A percentile compares a stretch with the other conserved stretches of the same genome.
Evolutionary conservation across 1,140 invertebrate genomes (phyloP).

Genomic region (Diachasma alloeum): DNA sequence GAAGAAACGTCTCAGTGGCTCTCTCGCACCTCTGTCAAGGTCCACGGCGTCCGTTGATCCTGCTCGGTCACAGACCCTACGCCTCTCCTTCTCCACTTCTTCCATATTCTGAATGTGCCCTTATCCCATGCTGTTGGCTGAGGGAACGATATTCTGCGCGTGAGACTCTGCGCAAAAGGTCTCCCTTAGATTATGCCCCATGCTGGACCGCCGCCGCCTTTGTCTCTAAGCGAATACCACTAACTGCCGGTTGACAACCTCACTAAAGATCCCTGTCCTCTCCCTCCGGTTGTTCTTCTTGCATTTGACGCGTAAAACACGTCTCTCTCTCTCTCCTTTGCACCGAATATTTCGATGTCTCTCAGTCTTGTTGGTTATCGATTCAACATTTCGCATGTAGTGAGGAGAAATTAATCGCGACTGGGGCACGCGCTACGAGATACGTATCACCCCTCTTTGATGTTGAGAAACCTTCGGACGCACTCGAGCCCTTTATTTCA

Average conservation of each 20-base stretch:
- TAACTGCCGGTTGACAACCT: neutral
- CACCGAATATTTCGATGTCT: too few species aligned
- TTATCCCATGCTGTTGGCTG: slow-evolving; percentile 6
- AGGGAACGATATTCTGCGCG: neutral
- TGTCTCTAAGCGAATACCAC: slow-evolving; percentile 3
- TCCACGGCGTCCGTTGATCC: slow-evolving; percentile 62
- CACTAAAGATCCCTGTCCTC: neutral
- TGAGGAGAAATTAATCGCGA: too few species aligned
- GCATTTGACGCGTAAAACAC: too few species aligned
- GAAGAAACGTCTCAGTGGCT: slow-evolving; percentile 8
- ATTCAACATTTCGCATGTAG: too few species aligned
- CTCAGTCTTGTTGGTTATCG: too few species aligned
- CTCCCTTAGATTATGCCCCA: neutral
- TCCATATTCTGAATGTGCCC: slow-evolving; percentile 7
- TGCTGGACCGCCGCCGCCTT: neutral
- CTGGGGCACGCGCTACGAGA: too few species aligned
- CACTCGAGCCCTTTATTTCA: too few species aligned
- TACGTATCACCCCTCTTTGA: too few species aligned
- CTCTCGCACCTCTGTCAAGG: slow-evolving; percentile 55
- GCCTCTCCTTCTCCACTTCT: slow-evolving; percentile 39
- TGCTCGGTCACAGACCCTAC: slow-evolving; percentile 57
- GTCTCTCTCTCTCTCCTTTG: too few species aligned
- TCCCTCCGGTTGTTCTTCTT: neutral
- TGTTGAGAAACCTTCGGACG: too few species aligned
- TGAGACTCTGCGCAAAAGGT: neutral